Evolutionary conservation across 1,140 invertebrate species (phyloP), one percentile per base, ranked within the genome.

Genomic region (Helicorthomorpha holstii): DNA sequence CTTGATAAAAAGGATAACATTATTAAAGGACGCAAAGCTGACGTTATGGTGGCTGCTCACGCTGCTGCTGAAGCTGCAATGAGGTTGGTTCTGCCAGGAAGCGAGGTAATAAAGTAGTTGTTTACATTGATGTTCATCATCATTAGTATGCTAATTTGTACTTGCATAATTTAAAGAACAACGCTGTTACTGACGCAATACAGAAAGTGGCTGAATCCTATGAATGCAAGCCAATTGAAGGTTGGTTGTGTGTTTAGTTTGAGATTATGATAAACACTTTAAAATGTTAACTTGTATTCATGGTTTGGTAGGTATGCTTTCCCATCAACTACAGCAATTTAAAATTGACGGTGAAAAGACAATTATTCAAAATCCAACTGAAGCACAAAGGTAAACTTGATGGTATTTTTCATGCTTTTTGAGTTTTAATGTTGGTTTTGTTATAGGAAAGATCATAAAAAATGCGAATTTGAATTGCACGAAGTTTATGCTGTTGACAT

Each of bases 401-500:
- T 44, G 14, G 2, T 49, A 21, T 43, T 45, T 47, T 26, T 60
- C 27, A n/a, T 41, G 2, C 24, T 48, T 42, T 22, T 46, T 4
- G 48, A 21, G 25, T 14, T 25, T 21, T 51, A 12, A 41, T 49
- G 26, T 47, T 51, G 42, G 26, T 26, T 41, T 27, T 26, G 1
- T 54, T 60, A 27, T 59, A 85, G 86, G 59, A 94, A 95, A 66
- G 94, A 98, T 65, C 88, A 97, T 66, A 95, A 98, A 69, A 96
- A 96, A 65, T 91, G 83, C 68, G 86, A 85, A 54, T 84, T 99
- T 69, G 92, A 96, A 66, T 82, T 86, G 50, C 81, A 97, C 69
- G 95, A 98, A 75, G 94, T 98, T 1, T 99, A 98, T 74, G 93
- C 88, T 27, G 85, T 99, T 75, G 96, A 99, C 76, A 87, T 98